Evolutionary conservation across 2,888 invertebrate genomes (phyloP).

Genomic region (Tetanocera ferruginea): DNA sequence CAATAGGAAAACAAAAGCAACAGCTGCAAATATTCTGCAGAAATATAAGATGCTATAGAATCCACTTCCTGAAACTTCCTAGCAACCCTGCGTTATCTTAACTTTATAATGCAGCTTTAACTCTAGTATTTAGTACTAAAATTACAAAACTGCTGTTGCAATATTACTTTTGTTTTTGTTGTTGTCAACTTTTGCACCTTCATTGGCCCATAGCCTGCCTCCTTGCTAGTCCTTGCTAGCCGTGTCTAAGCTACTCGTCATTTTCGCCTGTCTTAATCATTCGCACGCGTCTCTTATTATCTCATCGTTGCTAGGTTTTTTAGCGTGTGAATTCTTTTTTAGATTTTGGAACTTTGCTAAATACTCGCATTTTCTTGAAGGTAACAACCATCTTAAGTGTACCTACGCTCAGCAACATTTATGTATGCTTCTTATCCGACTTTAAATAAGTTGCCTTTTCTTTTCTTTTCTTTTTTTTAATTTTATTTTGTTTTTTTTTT

Average conservation of each 20-base stretch:
- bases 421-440: background rate
- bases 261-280: background rate
- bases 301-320: background rate
- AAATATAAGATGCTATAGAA: background rate
- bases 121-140: background rate
- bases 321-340: background rate
- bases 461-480: background rate
- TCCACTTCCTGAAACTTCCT: background rate
- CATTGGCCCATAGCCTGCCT: background rate
- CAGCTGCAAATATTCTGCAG: background rate
- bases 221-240: background rate
- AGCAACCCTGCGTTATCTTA: background rate
- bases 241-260: background rate
- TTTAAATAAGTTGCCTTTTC: background rate
- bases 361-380: too few relatives aligned
- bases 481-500: background rate
- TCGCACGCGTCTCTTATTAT: background rate
- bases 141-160: background rate
- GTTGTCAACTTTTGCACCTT: background rate
- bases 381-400: too few relatives aligned
- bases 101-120: background rate
- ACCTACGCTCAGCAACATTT: background rate
- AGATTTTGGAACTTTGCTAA: too few relatives aligned
- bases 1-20: background rate
- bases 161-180: background rate